Evolutionary conservation across 2,797 vertebrate genomes (phyloP), one percentile per base, ranked within the genome.

Genomic region (Danio jaintianensis): DNA sequence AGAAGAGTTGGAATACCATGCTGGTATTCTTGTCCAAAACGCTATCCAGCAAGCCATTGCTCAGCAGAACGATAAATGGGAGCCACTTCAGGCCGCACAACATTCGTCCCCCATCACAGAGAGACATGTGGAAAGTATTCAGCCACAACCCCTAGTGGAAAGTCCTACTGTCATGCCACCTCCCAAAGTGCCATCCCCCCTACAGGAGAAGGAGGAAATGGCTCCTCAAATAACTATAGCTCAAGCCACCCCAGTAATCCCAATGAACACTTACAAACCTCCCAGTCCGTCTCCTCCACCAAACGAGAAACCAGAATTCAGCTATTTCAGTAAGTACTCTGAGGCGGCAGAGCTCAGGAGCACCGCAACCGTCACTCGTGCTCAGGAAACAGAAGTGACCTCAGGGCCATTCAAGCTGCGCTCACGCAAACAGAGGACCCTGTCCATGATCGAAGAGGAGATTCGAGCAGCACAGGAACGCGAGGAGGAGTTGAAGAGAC

Each of bases 391-490:
- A 0, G 97, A 98, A 66, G 92, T 96, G 3, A 95, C 93, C 0
- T 91, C 96, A 0, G 98, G 97, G 0, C 98, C 97, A 1, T 99
- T 98, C 92, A 97, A 95, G 86, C 90, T 99, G 82, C 95, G 98
- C 74, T 98, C 97, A 0, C 96, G 95, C 88, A 98, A 98, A 89
- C 97, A 99, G 91, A 90, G 93, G 85, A 99, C 98, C 75, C 89
- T 98, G 87, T 99, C 97, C 0, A 99, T 99, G 97, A 99, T 99
- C 0, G 98, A 99, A 84, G 97, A 98, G 89, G 98, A 99, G 92
- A 99, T 99, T 89, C 94, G 97, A 70, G 97, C 97, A 0, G 96
- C 98, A 68, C 96, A 99, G 91, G 95, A 99, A 64, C 92, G 98
- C 45, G 98, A 99, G 81, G 96, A 98, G 79, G 97, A 99, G 86